Conservation (phyloP, 2,113 vertebrate genomes). For the Melanocharis versteri region DNA sequence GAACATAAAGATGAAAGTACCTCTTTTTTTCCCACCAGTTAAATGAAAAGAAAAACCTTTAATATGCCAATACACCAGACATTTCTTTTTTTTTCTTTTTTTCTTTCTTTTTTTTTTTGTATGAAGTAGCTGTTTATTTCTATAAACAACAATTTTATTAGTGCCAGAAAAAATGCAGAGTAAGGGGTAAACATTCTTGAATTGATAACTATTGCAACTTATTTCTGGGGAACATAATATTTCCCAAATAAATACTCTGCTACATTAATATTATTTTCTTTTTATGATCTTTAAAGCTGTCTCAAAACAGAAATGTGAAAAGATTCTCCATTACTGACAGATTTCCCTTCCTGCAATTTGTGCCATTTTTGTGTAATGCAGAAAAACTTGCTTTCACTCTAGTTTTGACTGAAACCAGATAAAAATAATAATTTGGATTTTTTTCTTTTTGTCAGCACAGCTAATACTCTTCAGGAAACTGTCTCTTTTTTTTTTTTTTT, state of each 20-base stretch:
- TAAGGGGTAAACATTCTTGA: background rate
- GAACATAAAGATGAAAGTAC: background rate
- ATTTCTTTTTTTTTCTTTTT: background rate
- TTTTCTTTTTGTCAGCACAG: background rate
- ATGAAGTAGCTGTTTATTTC: background rate
- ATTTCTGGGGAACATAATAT: background rate
- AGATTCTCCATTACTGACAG: background rate
- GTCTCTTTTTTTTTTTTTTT: background rate
- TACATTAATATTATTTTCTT: background rate
- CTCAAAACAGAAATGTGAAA: background rate
- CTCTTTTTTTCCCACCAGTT: background rate
- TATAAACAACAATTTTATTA: background rate
- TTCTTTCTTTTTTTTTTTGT: background rate
- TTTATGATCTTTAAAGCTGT: background rate
- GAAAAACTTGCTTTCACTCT: background rate
- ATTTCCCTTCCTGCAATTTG: background rate
- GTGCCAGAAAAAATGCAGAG: background rate
- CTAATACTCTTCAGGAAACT: background rate
- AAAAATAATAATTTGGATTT: background rate
- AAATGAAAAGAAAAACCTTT: background rate
- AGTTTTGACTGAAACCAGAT: background rate
- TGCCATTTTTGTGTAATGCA: background rate
- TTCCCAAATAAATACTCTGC: background rate
- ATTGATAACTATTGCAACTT: background rate
- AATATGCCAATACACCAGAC: background rate